Evolutionary conservation across 2,888 invertebrate genomes (phyloP), one percentile per base, ranked within the genome.

Genomic region (Unio delphinus): DNA sequence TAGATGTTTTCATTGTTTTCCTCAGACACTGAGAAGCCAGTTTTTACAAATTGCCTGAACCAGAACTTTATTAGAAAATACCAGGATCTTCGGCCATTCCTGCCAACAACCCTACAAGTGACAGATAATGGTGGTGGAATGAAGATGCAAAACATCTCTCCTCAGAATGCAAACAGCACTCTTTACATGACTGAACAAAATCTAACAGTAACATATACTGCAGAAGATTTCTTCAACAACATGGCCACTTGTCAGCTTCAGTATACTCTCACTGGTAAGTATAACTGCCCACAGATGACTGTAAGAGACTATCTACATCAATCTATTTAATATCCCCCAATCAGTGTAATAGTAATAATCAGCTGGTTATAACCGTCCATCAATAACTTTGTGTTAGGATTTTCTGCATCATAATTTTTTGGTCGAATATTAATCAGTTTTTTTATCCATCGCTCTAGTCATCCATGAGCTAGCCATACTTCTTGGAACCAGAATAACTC

Each of bases 171-270:
- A 15, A 79, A 76, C 62, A 69, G 69, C 0, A 72, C 78, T 1
- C 54, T 66, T 15, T 62, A 63, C 23, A 55, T 80, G 20, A 28
- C 18, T 20, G 65, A 61, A 1, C n/a, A 4, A 15, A 54, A 69
- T 3, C 23, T 69, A 3, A 71, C 96, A 54, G 96, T 98, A 0
- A 95, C 96, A 91, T 99, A 98, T 86, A 95, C 97, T 0, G 98
- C 98, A 6, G 97, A 95, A 84, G 99, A 99, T 90, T 96, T 95
- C 86, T 98, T 97, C 87, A 98, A 97, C 76, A 98, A 99, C 87
- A 96, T 96, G 17, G 98, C 97, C 15, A 96, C 96, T 87, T 99
- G 99, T 87, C 56, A 45, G 11, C 45, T 45, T 30, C 59, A 59
- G 59, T 59, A 59, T 18, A 72, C 17, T 26, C 67, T 78, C 11